These are phyloP conservation scores for Panzeria rudis DNA, from an alignment of 2,888 invertebrate species.

Conservation along the genomic window DNA sequence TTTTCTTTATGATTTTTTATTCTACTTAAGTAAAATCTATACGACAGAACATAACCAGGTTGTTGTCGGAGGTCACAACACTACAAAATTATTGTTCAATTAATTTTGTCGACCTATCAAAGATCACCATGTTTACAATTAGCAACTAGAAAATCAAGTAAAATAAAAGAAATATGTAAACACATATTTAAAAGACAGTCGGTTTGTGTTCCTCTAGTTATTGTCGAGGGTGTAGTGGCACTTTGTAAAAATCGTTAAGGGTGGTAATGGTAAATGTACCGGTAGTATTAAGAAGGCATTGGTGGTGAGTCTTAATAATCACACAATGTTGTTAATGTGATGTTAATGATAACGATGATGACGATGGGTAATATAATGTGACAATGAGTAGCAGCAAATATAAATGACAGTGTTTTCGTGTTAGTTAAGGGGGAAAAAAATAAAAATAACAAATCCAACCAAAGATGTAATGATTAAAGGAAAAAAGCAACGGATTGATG, in stretches of 20 bases:
- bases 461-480: conserved; percentile 59
- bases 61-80: too few species aligned
- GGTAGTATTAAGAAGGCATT: conserved; percentile 42
- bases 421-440: conserved; percentile 33
- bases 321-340: conserved; percentile 66
- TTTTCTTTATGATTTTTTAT: too few species aligned
- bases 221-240: conserved; percentile 4
- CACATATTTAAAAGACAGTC: too few species aligned
- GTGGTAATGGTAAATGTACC: conserved; percentile 36
- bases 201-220: background rate
- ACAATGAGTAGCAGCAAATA: conserved; percentile 58
- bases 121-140: too few species aligned
- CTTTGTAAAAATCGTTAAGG: conserved; percentile 31
- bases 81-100: too few species aligned
- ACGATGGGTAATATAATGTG: conserved; percentile 64
- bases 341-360: conserved; percentile 68
- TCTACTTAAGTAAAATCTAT: too few species aligned
- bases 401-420: conserved; percentile 44
- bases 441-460: conserved; percentile 53
- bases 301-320: conserved; percentile 63
- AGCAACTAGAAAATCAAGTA: too few species aligned
- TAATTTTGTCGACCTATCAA: too few species aligned
- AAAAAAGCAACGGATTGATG: conserved; percentile 57
- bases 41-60: too few species aligned
- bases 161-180: too few species aligned